Base-by-base conservation (phyloP, 1,140 invertebrate genomes). In the Pteromalus puparum region DNA sequence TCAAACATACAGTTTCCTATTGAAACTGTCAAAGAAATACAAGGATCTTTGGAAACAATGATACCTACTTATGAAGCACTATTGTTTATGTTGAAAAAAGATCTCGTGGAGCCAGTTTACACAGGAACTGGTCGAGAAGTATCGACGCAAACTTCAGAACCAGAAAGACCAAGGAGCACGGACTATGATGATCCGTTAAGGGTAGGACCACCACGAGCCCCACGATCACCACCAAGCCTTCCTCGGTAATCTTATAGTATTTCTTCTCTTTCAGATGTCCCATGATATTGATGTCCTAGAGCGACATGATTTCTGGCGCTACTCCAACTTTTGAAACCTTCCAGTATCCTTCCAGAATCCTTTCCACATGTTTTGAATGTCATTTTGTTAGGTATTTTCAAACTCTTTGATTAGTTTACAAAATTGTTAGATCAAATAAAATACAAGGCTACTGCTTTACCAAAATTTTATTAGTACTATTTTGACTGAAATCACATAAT, bases 61-160 rank as follows among this genome's bases (percentile, higher is more conserved):
- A 90, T 95, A 85, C 94, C 94, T 38, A 90, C 86, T 15, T 92
- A 93, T 83, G 87, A 90, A 9, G 87, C 88, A 74, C 86, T 94
- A 68, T 87, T 94, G 48, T 88, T 92, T 72, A 89, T 87, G n/a
- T 88, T 94, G 74, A 91, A 91, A 73, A 92, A 90, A 72, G 92
- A 94, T 74, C 86, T 95, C n/a, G 61, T 94, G 3, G 91, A 92
- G 2, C 91, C 93, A 24, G 87, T 94, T 67, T 87, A 87, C 75
- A 81, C 82, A 18, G 80, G 30, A 28, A 88, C 21, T 77, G 84
- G 26, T 15, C 65, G 81, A 12, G 88, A 89, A 75, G 88, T 61
- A 24, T 88, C 88, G 18, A 92, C 89, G 2, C 92, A 92, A 85
- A 93, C 92, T 38, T n/a, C 80, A 73, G 10, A 73, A n/a, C 13